These are phyloP conservation scores for Notoglanidium macrostoma DNA, from an alignment of 2,797 vertebrate species.

Conservation along the genomic window DNA sequence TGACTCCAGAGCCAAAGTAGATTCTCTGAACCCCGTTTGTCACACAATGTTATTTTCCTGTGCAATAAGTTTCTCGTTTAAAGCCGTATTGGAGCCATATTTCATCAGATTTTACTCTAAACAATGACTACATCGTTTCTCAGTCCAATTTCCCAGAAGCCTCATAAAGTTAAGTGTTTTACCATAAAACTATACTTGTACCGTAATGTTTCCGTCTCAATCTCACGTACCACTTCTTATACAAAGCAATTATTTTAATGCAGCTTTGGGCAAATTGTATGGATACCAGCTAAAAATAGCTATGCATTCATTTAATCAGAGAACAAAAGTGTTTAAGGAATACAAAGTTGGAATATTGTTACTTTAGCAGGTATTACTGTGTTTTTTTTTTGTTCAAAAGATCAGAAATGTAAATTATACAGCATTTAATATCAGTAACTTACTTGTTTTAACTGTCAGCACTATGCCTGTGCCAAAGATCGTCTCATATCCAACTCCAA, in stretches of 20 bases:
- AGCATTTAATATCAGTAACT: conserved; percentile 13
- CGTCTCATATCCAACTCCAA: conserved; percentile 25
- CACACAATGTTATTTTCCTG: conserved; percentile 52
- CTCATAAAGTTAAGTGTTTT: neutral
- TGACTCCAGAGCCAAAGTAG: conserved; percentile 55
- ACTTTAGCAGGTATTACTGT: conserved; percentile 39
- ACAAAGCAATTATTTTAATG: neutral
- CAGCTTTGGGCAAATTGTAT: neutral
- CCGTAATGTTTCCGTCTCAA: neutral
- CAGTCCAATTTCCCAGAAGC: neutral
- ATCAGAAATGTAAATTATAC: no score
- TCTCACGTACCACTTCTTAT: neutral
- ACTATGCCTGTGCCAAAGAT: conserved; percentile 31
- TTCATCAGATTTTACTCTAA: neutral
- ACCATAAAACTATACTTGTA: neutral
- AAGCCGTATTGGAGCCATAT: neutral
- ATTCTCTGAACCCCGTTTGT: conserved; percentile 33
- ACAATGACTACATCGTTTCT: neutral
- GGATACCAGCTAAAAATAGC: neutral
- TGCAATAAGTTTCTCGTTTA: neutral
- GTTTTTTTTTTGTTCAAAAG: neutral
- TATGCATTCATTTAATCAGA: neutral
- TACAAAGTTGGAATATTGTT: neutral
- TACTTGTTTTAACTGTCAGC: conserved; percentile 45
- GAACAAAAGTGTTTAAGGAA: neutral